phyloP scores from a whole-genome alignment of 2,113 vertebrate species.

The Thalassarche chlororhynchos region DNA sequence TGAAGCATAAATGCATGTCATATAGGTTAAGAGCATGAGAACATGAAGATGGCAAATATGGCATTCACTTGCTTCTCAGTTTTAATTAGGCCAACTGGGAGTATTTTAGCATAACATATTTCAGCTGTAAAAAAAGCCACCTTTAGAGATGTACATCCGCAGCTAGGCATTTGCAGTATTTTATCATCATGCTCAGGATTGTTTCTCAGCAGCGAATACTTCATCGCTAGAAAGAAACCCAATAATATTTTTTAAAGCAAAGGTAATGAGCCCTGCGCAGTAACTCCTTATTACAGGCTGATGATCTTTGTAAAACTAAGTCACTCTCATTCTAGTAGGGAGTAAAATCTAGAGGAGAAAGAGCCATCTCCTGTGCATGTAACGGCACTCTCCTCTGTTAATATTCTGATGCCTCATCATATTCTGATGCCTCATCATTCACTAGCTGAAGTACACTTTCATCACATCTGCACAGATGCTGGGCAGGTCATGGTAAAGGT shows the following conservation, averaged over 20 bases:
- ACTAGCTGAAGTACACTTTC: background rate
- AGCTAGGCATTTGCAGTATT: constrained; percentile 10
- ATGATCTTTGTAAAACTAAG: background rate
- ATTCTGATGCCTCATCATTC: background rate
- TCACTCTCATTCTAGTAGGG: background rate
- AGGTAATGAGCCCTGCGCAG: background rate
- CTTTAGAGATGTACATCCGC: constrained; percentile 6
- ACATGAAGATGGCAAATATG: background rate
- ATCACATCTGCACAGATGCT: background rate
- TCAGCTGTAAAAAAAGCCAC: constrained; percentile 35
- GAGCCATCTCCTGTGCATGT: background rate
- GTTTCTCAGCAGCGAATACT: background rate
- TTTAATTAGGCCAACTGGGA: constrained; percentile 65
- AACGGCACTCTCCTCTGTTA: background rate
- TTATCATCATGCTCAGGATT: background rate
- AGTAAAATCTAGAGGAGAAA: background rate
- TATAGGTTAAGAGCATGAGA: constrained; percentile 18
- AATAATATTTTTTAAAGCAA: background rate
- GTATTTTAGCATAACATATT: constrained; percentile 29
- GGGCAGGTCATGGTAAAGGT: background rate
- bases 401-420: background rate
- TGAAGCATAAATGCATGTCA: background rate
- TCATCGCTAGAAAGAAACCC: background rate
- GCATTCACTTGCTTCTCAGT: background rate
- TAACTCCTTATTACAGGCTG: background rate